These are phyloP conservation scores for Anseranas semipalmata DNA, from an alignment of 2,113 vertebrate genomes.

Conservation along the genomic window DNA sequence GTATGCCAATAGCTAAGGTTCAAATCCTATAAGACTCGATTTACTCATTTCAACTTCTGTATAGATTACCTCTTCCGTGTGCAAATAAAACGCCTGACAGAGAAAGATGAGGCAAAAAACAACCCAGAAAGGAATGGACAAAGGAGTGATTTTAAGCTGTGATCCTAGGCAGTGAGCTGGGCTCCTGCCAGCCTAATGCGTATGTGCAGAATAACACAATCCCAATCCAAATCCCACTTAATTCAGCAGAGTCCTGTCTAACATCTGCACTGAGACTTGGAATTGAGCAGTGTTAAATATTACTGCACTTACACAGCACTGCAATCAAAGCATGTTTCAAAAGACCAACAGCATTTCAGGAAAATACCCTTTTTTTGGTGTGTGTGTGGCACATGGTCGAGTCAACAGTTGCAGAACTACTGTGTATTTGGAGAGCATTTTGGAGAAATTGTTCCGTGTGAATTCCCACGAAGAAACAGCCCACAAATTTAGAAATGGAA, in stretches of 20 bases:
- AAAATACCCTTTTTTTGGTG: neutral
- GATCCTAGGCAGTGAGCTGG: neutral
- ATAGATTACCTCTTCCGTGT: neutral
- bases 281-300: rapidly evolving
- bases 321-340: neutral
- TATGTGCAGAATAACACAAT: neutral
- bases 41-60: neutral
- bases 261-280: neutral
- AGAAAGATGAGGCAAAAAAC: neutral
- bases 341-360: neutral
- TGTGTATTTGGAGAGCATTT: neutral
- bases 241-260: neutral
- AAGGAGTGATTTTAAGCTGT: neutral
- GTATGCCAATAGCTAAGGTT: neutral
- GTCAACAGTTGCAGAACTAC: neutral
- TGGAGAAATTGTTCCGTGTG: rapidly evolving
- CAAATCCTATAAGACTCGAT: neutral
- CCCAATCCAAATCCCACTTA: neutral
- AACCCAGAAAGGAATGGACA: neutral
- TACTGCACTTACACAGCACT: neutral
- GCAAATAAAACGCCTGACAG: neutral
- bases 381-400: neutral
- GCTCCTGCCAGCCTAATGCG: neutral
- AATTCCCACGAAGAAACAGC: neutral
- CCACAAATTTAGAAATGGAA: neutral